phyloP scores from a whole-genome alignment of 2,797 vertebrate genomes.

The Xenopus petersii region DNA sequence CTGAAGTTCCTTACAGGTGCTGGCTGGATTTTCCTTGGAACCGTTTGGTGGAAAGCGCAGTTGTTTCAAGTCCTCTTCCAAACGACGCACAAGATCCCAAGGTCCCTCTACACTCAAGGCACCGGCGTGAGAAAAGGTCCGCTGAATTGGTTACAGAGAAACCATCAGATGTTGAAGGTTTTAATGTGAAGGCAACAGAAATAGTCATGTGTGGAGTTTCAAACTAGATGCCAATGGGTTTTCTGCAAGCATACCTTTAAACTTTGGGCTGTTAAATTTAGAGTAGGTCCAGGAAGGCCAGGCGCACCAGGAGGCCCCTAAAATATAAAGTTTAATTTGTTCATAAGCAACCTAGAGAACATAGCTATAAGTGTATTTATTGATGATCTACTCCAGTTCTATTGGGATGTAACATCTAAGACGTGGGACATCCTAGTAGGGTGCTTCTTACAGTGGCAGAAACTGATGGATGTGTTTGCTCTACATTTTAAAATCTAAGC shows the following conservation, averaged over 20 bases:
- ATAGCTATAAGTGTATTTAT: no score
- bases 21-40: constrained; percentile 74
- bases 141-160: constrained; percentile 1
- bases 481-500: constrained; percentile 27
- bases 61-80: constrained; percentile 72
- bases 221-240: neutral
- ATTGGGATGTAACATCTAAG: no score
- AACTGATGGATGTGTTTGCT: no score
- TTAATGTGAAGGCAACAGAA: neutral
- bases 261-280: constrained; percentile 69
- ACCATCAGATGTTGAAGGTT: no score
- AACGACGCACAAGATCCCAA: constrained; percentile 70
- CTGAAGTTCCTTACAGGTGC: constrained; percentile 85
- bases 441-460: no score
- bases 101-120: neutral
- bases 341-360: no score
- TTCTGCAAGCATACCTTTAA: constrained; percentile 63
- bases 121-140: neutral
- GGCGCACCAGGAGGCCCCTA: constrained; percentile 78
- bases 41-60: constrained; percentile 78
- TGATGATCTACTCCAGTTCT: no score
- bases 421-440: no score
- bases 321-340: constrained; percentile 1
- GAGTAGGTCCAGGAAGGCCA: constrained; percentile 66
- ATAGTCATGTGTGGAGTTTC: no score